phyloP scores from a whole-genome alignment of 2,113 vertebrate genomes.

The Peromyscus californicus region DNA sequence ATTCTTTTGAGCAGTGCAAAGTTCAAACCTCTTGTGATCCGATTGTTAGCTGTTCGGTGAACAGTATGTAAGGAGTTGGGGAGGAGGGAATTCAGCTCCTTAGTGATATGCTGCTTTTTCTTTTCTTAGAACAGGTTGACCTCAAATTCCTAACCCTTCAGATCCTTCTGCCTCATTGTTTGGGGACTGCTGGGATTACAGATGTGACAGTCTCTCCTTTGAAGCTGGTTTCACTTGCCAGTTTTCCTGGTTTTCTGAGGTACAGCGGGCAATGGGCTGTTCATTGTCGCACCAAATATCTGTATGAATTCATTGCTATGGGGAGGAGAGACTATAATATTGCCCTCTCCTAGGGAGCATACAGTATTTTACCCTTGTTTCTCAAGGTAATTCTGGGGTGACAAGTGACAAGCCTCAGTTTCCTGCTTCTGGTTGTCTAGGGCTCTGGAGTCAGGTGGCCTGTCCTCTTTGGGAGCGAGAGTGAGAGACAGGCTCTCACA shows the following conservation, averaged over 20 bases:
- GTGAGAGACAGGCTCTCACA: not conserved
- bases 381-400: not conserved
- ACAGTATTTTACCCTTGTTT: not conserved
- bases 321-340: too few species aligned
- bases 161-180: not conserved
- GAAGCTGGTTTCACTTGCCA: not conserved
- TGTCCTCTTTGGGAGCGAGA: not conserved
- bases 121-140: not conserved
- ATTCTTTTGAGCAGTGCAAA: not conserved
- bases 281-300: not conserved
- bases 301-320: not conserved
- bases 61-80: not conserved
- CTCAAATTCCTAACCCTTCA: not conserved
- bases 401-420: not conserved
- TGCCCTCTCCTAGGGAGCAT: not conserved
- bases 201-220: slow-evolving; percentile 6
- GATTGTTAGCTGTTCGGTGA: not conserved
- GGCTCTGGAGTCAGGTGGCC: not conserved
- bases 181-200: not conserved
- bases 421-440: not conserved
- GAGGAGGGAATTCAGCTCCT: not conserved
- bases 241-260: slow-evolving; percentile 45
- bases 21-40: not conserved
- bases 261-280: not conserved
- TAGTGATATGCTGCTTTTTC: not conserved